Conservation (phyloP, 2,113 vertebrate species). For the Plotosus lineatus region DNA sequence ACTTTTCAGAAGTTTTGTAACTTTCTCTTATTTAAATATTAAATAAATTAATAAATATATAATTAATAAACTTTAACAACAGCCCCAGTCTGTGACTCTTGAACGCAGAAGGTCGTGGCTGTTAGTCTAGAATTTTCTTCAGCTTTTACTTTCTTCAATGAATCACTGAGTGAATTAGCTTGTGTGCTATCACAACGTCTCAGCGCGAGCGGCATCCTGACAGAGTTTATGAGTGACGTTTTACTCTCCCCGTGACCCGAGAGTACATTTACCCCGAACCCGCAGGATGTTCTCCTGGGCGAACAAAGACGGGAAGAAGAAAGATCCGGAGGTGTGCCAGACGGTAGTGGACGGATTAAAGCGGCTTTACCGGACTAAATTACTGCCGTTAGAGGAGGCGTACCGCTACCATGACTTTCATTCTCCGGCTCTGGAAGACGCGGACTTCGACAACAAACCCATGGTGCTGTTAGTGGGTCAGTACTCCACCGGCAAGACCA, state of each 20-base stretch:
- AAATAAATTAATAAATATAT: no score
- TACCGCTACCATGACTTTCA: conserved; percentile 89
- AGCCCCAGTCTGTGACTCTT: no score
- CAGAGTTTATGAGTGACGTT: background rate
- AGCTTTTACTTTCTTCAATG: background rate
- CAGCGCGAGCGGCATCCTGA: background rate
- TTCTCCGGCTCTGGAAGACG: conserved; percentile 83
- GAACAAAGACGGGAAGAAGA: conserved; percentile 76
- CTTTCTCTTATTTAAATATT: no score
- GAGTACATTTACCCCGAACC: background rate
- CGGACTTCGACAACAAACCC: conserved; percentile 80
- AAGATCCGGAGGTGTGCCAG: conserved; percentile 79
- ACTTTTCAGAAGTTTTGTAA: no score
- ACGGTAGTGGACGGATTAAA: conserved; percentile 81
- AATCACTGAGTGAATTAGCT: background rate
- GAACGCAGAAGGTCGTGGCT: background rate
- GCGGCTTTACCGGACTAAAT: conserved; percentile 78
- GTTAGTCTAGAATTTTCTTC: background rate
- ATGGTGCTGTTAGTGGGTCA: conserved; percentile 87
- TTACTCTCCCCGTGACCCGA: background rate
- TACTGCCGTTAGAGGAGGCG: conserved; percentile 82
- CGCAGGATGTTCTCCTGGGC: conserved; percentile 82
- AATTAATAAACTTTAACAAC: background rate
- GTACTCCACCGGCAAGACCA: conserved; percentile 88
- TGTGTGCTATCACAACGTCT: background rate